Base-by-base conservation (phyloP, 2,888 invertebrate species). In the Troides helena region DNA sequence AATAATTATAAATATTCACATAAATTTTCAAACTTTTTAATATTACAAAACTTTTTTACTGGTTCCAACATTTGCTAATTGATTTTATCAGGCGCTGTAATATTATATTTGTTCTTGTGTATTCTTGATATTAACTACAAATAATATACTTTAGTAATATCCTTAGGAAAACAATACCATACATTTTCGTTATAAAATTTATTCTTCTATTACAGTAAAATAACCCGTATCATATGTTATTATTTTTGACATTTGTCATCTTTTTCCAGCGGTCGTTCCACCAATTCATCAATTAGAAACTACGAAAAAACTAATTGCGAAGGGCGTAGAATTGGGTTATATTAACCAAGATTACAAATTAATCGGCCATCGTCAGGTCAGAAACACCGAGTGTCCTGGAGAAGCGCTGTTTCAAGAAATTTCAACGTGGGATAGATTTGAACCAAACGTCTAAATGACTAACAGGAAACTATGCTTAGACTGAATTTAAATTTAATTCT, bases 311-410 rank as follows among this genome's bases (percentile, higher is more conserved):
- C 80, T 95, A 56, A 94, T 95, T 66, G 79, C 82, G 1, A 90
- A 86, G 68, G 95, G 94, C 3, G 85, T 95, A 0, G 75, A 81
- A 39, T 80, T 86, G 46, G 94, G 94, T 0, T 90, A 89, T 75
- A 94, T 95, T 39, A 76, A 82, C 14, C 76, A 82, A 0, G 81
- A 93, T 71, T 94, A 94, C 76, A 86, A 86, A 63, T 80, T 95
- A 62, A 80, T 94, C 62, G 95, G 95, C 0, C 95, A 95, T 79
- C 81, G 75, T 6, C 73, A 77, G 73, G 71, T 83, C 83, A 21
- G 82, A 92, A 62, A 69, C 8, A 95, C 95, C 0, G 94, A 93
- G 72, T 95, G 95, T 77, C 95, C 95, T 0, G 95, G 95, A 1
- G 89, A 92, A 39, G 81, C 88, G 3, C 83, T 95, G 2, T 94